Percentiles rank a stretch among this genome's conserved stretches.
phyloP scores from a whole-genome alignment of 64 coral and sea anemone genomes.

The Exaiptasia diaphana region DNA sequence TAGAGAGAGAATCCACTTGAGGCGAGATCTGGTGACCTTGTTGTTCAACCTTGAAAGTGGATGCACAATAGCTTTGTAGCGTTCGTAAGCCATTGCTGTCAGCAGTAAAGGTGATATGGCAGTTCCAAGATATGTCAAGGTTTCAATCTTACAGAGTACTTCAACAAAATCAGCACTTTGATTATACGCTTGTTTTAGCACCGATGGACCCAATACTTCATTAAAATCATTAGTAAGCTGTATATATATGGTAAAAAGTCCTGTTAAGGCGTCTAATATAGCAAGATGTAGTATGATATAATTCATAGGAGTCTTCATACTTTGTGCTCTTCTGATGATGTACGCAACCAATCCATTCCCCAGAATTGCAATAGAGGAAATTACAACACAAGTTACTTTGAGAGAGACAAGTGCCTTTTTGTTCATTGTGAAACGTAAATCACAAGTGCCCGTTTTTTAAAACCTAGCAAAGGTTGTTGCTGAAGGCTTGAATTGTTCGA shows the following conservation, averaged over 20 bases:
- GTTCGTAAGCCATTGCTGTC: background rate
- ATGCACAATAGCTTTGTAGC: background rate
- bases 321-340: background rate
- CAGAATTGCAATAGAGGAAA: background rate
- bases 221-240: background rate
- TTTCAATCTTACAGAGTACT: background rate
- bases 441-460: too few species aligned
- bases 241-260: background rate
- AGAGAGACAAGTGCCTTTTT: background rate
- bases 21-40: background rate
- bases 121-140: background rate
- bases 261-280: background rate
- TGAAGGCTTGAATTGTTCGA: too few species aligned
- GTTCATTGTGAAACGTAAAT: too few species aligned
- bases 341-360: background rate
- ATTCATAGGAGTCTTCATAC: background rate
- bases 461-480: too few species aligned
- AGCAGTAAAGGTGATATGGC: background rate
- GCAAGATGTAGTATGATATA: background rate
- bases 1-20: background rate
- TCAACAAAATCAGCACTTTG: background rate
- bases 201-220: background rate
- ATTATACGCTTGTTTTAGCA: background rate
- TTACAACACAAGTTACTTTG: background rate
- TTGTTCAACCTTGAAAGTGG: background rate